Conservation (phyloP, 2,797 vertebrate genomes). For the Phaenicophaeus curvirostris region DNA sequence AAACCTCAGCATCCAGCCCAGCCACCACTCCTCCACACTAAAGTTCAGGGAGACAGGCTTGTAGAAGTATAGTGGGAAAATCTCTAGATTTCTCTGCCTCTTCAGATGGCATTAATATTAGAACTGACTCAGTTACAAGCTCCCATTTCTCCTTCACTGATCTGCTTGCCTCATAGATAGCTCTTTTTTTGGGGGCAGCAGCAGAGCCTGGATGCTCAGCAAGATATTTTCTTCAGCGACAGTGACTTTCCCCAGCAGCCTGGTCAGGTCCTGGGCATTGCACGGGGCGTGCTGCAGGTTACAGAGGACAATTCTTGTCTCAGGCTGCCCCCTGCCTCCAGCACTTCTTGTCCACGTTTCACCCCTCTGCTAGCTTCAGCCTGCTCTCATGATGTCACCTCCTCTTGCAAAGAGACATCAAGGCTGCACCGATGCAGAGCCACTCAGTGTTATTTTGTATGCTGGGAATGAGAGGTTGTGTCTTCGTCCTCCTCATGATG, state of each 20-base stretch:
- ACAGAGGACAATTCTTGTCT: not conserved
- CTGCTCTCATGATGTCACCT: not conserved
- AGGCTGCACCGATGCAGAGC: not conserved
- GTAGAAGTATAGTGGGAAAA: not conserved
- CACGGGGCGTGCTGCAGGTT: accelerated
- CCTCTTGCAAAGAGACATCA: not conserved
- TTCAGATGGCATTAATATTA: not conserved
- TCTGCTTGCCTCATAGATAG: not conserved
- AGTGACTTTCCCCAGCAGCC: not conserved
- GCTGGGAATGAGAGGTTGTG: not conserved
- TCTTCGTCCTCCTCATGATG: not conserved
- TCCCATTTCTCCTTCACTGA: not conserved
- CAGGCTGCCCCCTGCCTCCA: not conserved
- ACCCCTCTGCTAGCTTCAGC: not conserved
- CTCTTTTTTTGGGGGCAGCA: not conserved
- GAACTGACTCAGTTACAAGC: not conserved
- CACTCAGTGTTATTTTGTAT: not conserved
- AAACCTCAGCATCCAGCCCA: not conserved
- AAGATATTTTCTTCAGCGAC: not conserved
- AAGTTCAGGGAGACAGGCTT: not conserved
- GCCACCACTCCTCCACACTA: not conserved
- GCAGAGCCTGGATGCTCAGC: not conserved
- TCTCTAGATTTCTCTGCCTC: not conserved
- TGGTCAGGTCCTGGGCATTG: not conserved
- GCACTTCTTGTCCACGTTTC: not conserved